Base-by-base conservation (phyloP, 2,888 invertebrate species). In the Dendrolimus pini region DNA sequence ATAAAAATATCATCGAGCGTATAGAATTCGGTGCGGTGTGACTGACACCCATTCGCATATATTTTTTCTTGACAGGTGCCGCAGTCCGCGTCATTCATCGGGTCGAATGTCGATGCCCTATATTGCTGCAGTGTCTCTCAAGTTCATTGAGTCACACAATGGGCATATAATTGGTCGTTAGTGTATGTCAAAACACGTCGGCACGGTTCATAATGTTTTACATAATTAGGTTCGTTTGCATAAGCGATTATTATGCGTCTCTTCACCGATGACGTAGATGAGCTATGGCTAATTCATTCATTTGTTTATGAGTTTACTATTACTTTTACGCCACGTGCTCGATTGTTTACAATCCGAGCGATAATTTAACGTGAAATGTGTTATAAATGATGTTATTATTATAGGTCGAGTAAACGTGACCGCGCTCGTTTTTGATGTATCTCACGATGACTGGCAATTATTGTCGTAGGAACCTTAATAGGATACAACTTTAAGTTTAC, bases 141-240 rank as follows among this genome's bases (percentile, higher is more conserved):
- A 89, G 89, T 89, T 88, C 89, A 87, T 75, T 80, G 85, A 83
- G 82, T 80, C 81, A 80, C 79, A 89, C 88, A 88, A 89, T 85
- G 73, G 78, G 72, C 79, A 78, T 81, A 81, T 88, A 88, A 89
- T 88, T 85, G 83, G 81, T 80, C 81, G 82, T 87, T 81, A 84
- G 77, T 71, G 80, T 80, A 82, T 86, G 88, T 89, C 89, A 88
- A 88, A 89, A 89, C 83, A 85, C 74, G 80, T 75, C 77, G 75
- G 68, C 74, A 66, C 72, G 72, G 78, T 75, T 82, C 83, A 82
- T 84, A 82, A 80, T 75, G 80, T 76, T 89, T 86, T 85, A 88
- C 88, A 89, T 89, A 89, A 89, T 88, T 87, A 83, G 81, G 67
- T 66, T 83, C 80, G 86, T 89, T 89, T 83, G 88, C 88, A 87